A percentile compares a stretch with the other conserved stretches of the same genome.
Evolutionary conservation across 2,888 invertebrate genomes (phyloP).

Genomic region (Himalopsyche japonica): DNA sequence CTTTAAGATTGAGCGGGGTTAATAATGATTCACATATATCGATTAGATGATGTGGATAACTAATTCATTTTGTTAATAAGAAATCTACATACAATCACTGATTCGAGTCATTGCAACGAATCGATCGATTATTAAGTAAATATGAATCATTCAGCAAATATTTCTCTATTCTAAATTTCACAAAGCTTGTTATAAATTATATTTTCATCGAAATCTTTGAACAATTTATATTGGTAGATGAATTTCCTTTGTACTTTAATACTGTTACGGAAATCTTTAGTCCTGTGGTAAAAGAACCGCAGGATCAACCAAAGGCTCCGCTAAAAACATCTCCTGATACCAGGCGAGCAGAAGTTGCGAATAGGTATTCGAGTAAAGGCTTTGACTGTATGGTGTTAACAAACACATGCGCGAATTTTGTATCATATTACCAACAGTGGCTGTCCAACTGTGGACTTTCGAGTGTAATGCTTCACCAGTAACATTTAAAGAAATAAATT

Average conservation of each 20-base stretch:
- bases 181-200: background rate
- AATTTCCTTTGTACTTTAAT: background rate
- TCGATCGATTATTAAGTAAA: background rate
- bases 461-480: no score
- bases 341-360: slow-evolving; percentile 30
- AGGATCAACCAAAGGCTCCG: slow-evolving; percentile 26
- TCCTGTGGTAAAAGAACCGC: background rate
- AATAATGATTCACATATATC: no score
- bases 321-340: slow-evolving; percentile 26
- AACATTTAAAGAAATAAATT: no score
- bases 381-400: background rate
- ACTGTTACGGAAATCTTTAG: background rate
- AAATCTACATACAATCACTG: no score
- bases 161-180: background rate
- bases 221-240: background rate
- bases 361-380: slow-evolving; percentile 17
- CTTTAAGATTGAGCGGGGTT: no score
- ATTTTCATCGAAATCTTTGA: background rate
- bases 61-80: no score
- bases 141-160: background rate
- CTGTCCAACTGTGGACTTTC: background rate
- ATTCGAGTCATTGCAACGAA: no score
- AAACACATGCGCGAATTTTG: background rate
- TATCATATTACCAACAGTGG: background rate
- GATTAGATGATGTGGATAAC: no score